These are phyloP conservation scores for Cottoperca gobio DNA, from an alignment of 2,797 vertebrate genomes.

Conservation along the genomic window DNA sequence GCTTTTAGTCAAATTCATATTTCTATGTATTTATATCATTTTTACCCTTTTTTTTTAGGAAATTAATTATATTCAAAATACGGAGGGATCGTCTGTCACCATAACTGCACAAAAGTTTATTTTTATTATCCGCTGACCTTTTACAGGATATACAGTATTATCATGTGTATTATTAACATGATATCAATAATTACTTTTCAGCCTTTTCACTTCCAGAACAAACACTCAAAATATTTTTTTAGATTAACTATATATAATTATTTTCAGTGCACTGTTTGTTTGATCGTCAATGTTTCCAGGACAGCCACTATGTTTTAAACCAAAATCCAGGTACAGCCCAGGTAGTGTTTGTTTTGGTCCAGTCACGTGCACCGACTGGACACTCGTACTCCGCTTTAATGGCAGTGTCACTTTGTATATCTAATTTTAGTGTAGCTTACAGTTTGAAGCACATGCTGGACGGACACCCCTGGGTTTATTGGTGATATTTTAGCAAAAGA, in stretches of 20 bases:
- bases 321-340: background rate
- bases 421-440: background rate
- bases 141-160: too few relatives aligned
- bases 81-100: too few relatives aligned
- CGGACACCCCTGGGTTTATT: background rate
- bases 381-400: background rate
- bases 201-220: background rate
- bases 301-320: background rate
- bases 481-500: background rate
- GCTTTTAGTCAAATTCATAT: too few relatives aligned
- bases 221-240: background rate
- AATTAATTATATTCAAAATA: too few relatives aligned
- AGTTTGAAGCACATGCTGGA: background rate
- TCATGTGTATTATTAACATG: too few relatives aligned
- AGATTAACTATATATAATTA: too few relatives aligned
- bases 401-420: background rate
- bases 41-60: too few relatives aligned
- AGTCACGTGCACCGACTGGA: background rate
- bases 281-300: background rate
- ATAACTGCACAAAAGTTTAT: too few relatives aligned
- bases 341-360: background rate
- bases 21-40: too few relatives aligned
- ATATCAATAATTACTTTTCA: too few relatives aligned
- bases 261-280: background rate
- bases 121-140: too few relatives aligned